Conservation (phyloP, 2,113 vertebrate species). For the Asarcornis scutulata region DNA sequence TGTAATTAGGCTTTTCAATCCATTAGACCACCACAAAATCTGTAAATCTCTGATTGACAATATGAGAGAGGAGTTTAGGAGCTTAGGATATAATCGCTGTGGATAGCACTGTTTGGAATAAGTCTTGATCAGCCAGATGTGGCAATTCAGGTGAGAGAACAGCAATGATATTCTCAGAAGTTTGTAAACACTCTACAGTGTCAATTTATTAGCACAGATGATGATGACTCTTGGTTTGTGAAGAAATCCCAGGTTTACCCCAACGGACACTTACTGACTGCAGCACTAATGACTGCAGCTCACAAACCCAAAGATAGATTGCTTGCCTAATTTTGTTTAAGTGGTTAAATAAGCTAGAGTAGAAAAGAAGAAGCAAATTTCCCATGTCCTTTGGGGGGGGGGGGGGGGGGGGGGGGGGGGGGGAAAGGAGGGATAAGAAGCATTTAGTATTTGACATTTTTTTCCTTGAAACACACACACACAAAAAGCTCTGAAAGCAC, state of each 20-base stretch:
- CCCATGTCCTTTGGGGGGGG: background rate
- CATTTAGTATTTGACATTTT: background rate
- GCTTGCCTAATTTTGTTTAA: background rate
- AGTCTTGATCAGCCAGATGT: background rate
- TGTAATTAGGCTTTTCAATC: background rate
- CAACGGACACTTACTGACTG: background rate
- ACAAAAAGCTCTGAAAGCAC: background rate
- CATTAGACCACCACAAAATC: background rate
- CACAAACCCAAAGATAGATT: background rate
- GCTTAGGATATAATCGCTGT: background rate
- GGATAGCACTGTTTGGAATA: background rate
- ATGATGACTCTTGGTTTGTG: background rate
- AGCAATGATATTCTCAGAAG: background rate
- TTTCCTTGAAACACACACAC: background rate
- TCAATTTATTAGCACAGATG: background rate
- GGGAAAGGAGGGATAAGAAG: background rate
- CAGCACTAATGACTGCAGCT: background rate
- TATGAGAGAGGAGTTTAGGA: background rate
- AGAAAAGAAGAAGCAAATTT: background rate
- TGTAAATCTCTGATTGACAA: background rate
- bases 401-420: too few relatives aligned
- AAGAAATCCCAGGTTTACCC: background rate
- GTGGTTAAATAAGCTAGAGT: background rate
- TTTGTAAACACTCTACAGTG: background rate
- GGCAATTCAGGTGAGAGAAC: background rate